Evolutionary conservation across 1,140 invertebrate species (phyloP), one percentile per base, ranked within the genome.

Genomic region (Neodiprion pinetum): DNA sequence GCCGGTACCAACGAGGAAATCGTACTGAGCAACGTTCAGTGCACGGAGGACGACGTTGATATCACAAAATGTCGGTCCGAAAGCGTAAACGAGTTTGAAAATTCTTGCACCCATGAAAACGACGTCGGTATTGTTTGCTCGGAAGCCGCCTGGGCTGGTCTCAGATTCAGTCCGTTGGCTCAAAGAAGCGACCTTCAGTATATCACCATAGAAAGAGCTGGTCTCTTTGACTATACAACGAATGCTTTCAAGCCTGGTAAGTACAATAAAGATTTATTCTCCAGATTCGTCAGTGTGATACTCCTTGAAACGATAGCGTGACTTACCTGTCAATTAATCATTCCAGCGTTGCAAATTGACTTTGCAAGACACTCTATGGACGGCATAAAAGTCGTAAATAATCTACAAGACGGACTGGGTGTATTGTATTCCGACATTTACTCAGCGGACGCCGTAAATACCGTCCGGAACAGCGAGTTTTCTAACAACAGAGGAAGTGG

Each of bases 321-420:
- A 40, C 50, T 72, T 14, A 21, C 47, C 23, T 67, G 67, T 4
- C 69, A 72, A 48, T 11, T 12, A 48, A 69, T 14, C 0, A 8
- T 71, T 66, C 61, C 85, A 88, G 98, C 98, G 0, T 86, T 99
- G 2, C 97, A 98, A 89, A 95, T 99, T 74, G 98, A 99, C 88
- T 98, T 99, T 87, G 96, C 97, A 71, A 92, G 95, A 72, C 97
- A 99, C 83, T 94, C 95, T 40, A 90, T 99, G 76, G 94, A 97
- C 82, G 95, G 95, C 78, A 91, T 98, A 7, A 91, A 92, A 79
- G 89, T 98, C 2, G 88, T 91, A 0, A 92, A 96, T 78, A 98
- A 97, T 85, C 92, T 94, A 47, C 94, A 96, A 82, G 96, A 97
- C 85, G 97, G 97, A 0, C 85, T 98, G 14, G 96, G 96, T 12